These are phyloP conservation scores for Phycodurus eques DNA, from an alignment of 2,113 vertebrate species.

Conservation along the genomic window DNA sequence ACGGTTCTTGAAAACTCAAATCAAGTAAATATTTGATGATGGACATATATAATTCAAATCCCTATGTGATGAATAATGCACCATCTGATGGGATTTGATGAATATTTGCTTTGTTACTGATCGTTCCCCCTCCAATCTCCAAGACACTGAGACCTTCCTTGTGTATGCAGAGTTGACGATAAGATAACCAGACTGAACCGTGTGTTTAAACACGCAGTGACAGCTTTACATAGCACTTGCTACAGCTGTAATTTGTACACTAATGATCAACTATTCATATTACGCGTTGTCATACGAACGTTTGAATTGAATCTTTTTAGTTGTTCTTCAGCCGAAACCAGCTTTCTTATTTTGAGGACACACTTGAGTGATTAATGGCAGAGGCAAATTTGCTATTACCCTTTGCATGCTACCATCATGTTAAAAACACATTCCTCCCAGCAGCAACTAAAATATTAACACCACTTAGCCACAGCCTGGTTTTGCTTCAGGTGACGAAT, in stretches of 20 bases:
- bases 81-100: constrained; percentile 59
- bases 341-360: not conserved
- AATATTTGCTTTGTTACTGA: constrained; percentile 71
- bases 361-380: not conserved
- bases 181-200: constrained; percentile 30
- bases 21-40: constrained; percentile 72
- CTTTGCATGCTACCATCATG: not conserved
- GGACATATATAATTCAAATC: constrained; percentile 70
- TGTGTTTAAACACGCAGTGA: constrained; percentile 10
- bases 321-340: not conserved
- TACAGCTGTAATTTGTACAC: constrained; percentile 22
- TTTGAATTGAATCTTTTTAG: not conserved
- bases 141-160: constrained; percentile 17
- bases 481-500: not conserved
- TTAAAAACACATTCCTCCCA: not conserved
- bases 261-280: constrained; percentile 11
- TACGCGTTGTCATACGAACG: not conserved
- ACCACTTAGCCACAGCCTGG: not conserved
- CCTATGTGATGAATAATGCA: constrained; percentile 64
- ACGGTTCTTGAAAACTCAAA: constrained; percentile 58
- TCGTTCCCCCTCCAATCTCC: constrained; percentile 37
- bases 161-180: constrained; percentile 2
- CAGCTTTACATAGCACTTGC: constrained; percentile 8
- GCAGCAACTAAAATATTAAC: not conserved
- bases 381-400: not conserved